Evolutionary conservation across 1,140 invertebrate genomes (phyloP).

Genomic region (Drosophila albomicans): DNA sequence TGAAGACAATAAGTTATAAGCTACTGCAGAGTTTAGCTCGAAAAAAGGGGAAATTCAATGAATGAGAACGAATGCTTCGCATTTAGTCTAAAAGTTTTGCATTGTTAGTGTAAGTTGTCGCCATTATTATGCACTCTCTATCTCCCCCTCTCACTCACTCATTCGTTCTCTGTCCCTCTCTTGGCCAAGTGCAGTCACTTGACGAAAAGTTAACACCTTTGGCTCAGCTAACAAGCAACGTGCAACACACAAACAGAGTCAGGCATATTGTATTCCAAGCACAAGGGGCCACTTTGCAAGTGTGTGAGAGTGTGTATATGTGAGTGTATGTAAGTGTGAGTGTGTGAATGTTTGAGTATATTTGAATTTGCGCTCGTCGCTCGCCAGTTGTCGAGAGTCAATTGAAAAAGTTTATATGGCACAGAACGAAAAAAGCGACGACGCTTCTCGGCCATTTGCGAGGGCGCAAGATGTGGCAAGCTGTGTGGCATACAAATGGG

Average conservation of each 20-base stretch:
- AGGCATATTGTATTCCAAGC: conserved; percentile 48
- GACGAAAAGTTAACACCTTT: conserved; percentile 61
- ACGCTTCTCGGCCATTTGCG: conserved; percentile 27
- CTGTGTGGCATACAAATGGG: conserved; percentile 50
- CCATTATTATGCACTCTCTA: not conserved
- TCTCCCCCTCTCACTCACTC: not conserved
- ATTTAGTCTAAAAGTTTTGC: conserved; percentile 37
- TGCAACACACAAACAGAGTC: conserved; percentile 30
- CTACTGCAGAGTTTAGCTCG: not conserved
- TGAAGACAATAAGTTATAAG: too few relatives aligned
- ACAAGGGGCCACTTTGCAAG: conserved; percentile 68
- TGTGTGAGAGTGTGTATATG: conserved; percentile 3
- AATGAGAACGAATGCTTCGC: not conserved
- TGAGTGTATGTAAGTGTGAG: conserved; percentile 1
- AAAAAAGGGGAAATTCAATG: not conserved
- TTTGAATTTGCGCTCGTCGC: conserved; percentile 54
- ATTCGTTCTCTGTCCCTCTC: not conserved
- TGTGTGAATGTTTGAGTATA: conserved; percentile 15
- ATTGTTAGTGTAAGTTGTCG: conserved; percentile 17
- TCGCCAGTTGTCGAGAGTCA: conserved; percentile 73
- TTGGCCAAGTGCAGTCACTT: conserved; percentile 34
- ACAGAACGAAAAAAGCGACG: conserved; percentile 18
- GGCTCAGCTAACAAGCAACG: conserved; percentile 61
- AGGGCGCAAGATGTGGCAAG: not conserved
- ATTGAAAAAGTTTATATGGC: conserved; percentile 73